Evolutionary conservation across 2,888 invertebrate genomes (phyloP).

Genomic region (Orthosia gothica): DNA sequence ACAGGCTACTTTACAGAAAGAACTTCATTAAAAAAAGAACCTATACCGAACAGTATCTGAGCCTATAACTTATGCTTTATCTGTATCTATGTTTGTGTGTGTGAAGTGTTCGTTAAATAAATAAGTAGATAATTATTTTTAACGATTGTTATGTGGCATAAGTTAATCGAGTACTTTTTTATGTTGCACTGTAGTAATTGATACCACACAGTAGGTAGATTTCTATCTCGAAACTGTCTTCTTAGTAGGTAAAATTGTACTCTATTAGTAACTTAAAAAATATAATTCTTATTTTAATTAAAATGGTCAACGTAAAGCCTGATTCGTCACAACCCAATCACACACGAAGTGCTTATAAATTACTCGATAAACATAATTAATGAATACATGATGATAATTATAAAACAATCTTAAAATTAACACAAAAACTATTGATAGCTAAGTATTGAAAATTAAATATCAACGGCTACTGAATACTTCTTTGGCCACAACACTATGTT

Average conservation of each 20-base stretch:
- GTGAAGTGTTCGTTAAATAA: no score
- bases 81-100: no score
- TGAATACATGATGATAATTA: not conserved
- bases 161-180: not conserved
- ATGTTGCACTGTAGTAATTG: not conserved
- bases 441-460: constrained; percentile 5
- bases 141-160: not conserved
- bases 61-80: no score
- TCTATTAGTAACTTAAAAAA: not conserved
- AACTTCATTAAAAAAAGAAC: no score
- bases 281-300: not conserved
- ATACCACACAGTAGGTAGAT: not conserved
- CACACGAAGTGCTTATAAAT: not conserved
- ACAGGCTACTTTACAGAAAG: no score
- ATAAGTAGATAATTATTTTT: constrained; percentile 6
- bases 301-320: not conserved
- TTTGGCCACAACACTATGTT: constrained; percentile 1
- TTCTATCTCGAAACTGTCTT: not conserved
- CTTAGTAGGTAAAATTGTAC: not conserved
- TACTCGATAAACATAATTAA: not conserved
- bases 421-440: no score
- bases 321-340: not conserved
- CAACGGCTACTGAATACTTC: constrained; percentile 15
- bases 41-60: not conserved
- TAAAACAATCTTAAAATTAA: not conserved